Percentiles rank a stretch among this genome's conserved stretches.
Evolutionary conservation across 2,113 vertebrate species (phyloP).

Genomic region (Clinocottus analis): DNA sequence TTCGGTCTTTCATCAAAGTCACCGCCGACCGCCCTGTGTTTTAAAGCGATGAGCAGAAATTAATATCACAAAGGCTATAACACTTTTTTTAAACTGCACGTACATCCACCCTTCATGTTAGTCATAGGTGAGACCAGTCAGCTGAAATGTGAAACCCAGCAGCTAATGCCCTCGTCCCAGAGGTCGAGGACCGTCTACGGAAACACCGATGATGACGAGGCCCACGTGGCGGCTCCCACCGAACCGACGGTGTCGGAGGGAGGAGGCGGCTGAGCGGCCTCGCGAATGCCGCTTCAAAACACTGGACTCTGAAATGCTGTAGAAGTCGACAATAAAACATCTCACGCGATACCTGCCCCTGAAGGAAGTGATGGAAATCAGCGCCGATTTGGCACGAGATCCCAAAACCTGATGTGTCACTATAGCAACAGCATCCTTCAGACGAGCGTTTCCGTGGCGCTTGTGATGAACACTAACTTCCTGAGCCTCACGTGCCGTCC

Average conservation of each 20-base stretch:
- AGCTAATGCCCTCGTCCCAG: constrained; percentile 30
- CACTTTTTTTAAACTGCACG: constrained; percentile 57
- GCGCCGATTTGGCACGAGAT: constrained; percentile 15
- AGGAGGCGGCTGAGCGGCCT: constrained; percentile 16
- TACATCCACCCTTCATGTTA: constrained; percentile 54
- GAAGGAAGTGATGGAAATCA: constrained; percentile 23
- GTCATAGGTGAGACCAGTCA: constrained; percentile 31
- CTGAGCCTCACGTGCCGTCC: background rate
- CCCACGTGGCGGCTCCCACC: background rate
- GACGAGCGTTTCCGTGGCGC: background rate
- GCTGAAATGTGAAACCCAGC: constrained; percentile 22
- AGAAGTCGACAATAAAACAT: background rate
- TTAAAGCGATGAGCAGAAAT: constrained; percentile 57
- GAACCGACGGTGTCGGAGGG: constrained; percentile 9
- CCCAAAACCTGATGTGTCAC: constrained; percentile 30
- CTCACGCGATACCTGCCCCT: background rate
- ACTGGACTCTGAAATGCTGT: constrained; percentile 19
- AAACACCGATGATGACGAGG: no score
- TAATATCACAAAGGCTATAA: constrained; percentile 55
- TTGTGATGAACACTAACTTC: constrained; percentile 40
- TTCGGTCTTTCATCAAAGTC: constrained; percentile 47
- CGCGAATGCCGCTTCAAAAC: constrained; percentile 10
- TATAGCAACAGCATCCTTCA: constrained; percentile 57
- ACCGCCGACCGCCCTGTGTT: constrained; percentile 30
- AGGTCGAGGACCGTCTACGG: constrained; percentile 17